Conservation (phyloP, 2,888 invertebrate species). For the Agonopterix heracliana region DNA sequence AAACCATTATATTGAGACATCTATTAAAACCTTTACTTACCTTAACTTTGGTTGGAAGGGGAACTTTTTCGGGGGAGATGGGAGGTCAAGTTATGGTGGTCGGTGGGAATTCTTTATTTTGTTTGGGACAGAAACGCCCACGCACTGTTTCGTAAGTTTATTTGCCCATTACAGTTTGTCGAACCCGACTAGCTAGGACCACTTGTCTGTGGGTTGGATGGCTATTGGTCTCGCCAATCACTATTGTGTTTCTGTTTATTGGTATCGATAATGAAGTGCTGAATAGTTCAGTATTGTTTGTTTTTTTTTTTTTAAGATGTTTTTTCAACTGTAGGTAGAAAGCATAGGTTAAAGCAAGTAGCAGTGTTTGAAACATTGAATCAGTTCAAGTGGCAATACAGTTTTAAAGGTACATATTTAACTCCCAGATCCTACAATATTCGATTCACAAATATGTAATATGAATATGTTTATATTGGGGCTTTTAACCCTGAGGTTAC, state of each 20-base stretch:
- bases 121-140: constrained; percentile 28
- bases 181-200: constrained; percentile 23
- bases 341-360: too few species aligned
- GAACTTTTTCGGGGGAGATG: neutral
- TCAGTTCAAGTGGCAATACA: too few species aligned
- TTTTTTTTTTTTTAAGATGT: too few species aligned
- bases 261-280: neutral
- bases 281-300: neutral
- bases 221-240: constrained; percentile 5
- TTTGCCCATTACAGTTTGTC: constrained; percentile 37
- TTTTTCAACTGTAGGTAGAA: too few species aligned
- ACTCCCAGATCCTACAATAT: too few species aligned
- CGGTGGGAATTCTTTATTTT: constrained; percentile 18
- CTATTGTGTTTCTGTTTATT: constrained; percentile 1
- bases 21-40: neutral
- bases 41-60: neutral
- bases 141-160: constrained; percentile 31
- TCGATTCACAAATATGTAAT: too few species aligned
- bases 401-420: too few species aligned
- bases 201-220: neutral
- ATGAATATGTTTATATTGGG: too few species aligned
- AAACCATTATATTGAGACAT: neutral
- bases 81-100: constrained; percentile 14
- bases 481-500: too few species aligned
- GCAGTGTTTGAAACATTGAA: too few species aligned